Conservation (phyloP, 2,888 invertebrate genomes). For the Drosophila sordidula region DNA sequence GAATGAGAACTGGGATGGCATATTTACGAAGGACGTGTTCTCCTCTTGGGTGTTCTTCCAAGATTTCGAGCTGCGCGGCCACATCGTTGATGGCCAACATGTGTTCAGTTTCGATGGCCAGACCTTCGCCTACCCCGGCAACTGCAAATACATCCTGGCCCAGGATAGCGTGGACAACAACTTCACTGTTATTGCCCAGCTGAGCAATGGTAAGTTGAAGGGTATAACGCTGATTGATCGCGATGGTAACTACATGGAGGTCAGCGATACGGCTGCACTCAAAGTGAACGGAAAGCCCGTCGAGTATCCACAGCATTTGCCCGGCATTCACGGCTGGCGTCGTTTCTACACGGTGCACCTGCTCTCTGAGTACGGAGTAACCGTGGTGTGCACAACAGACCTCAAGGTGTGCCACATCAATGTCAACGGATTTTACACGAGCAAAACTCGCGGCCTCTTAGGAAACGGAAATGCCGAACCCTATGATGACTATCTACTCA, state of each 20-base stretch:
- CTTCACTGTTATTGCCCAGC: slow-evolving; percentile 92
- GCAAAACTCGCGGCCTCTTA: slow-evolving; percentile 93
- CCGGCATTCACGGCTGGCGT: slow-evolving; percentile 88
- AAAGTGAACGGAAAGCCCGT: slow-evolving; percentile 88
- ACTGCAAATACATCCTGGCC: slow-evolving; percentile 93
- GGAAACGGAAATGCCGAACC: slow-evolving; percentile 96
- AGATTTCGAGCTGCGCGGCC: slow-evolving; percentile 89
- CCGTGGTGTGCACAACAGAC: slow-evolving; percentile 87
- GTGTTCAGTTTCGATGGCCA: slow-evolving; percentile 95
- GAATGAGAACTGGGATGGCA: slow-evolving; percentile 87
- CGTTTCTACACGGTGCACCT: slow-evolving; percentile 87
- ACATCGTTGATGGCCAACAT: slow-evolving; percentile 92
- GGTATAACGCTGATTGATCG: slow-evolving; percentile 90
- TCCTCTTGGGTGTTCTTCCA: slow-evolving; percentile 86
- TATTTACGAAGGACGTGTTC: slow-evolving; percentile 75
- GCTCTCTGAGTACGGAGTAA: slow-evolving; percentile 88
- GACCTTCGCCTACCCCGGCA: slow-evolving; percentile 92
- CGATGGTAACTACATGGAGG: slow-evolving; percentile 87
- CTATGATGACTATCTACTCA: slow-evolving; percentile 92
- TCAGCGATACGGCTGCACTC: slow-evolving; percentile 88
- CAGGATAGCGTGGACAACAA: slow-evolving; percentile 94
- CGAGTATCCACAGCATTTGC: slow-evolving; percentile 89
- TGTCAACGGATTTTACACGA: slow-evolving; percentile 94
- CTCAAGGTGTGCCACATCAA: slow-evolving; percentile 89
- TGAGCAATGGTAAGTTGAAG: slow-evolving; percentile 89